These are phyloP conservation scores for Acanthurus leucopareius DNA, from an alignment of 2,797 vertebrate genomes.

Conservation along the genomic window DNA sequence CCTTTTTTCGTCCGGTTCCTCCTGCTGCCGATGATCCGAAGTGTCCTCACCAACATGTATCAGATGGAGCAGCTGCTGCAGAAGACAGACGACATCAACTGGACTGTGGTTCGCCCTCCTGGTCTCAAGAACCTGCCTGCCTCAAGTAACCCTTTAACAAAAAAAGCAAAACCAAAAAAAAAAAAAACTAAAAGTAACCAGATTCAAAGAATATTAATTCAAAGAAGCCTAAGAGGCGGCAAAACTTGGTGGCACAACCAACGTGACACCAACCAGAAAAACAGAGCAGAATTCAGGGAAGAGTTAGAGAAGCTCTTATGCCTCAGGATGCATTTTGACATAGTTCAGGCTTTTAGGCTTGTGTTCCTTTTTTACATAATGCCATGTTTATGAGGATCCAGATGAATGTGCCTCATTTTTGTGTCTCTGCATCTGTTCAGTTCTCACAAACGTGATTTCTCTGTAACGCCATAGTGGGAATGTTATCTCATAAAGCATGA, in stretches of 20 bases:
- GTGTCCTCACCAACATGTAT: conserved; percentile 87
- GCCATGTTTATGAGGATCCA: neutral
- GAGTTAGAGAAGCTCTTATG: neutral
- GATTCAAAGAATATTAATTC: neutral
- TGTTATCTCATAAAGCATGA: too few relatives aligned
- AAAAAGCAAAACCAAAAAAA: neutral
- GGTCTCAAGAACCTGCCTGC: conserved; percentile 83
- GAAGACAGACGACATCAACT: conserved; percentile 81
- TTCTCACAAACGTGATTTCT: too few relatives aligned
- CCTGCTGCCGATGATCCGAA: conserved; percentile 86
- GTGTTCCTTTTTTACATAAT: neutral
- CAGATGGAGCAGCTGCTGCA: conserved; percentile 87
- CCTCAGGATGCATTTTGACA: conserved; percentile 31
- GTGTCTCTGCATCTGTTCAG: neutral
- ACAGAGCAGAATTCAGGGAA: neutral
- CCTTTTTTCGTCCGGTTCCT: conserved; percentile 83
- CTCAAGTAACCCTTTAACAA: conserved; percentile 84
- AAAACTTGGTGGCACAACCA: neutral
- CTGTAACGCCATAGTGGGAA: too few relatives aligned
- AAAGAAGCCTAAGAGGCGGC: neutral
- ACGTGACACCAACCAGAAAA: neutral
- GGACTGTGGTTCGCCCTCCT: conserved; percentile 88
- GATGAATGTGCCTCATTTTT: conserved; percentile 21
- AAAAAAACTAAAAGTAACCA: neutral
- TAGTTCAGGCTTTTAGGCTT: conserved; percentile 30